These are phyloP conservation scores for Charanyca ferruginea DNA, from an alignment of 2,888 invertebrate genomes.

Conservation along the genomic window DNA sequence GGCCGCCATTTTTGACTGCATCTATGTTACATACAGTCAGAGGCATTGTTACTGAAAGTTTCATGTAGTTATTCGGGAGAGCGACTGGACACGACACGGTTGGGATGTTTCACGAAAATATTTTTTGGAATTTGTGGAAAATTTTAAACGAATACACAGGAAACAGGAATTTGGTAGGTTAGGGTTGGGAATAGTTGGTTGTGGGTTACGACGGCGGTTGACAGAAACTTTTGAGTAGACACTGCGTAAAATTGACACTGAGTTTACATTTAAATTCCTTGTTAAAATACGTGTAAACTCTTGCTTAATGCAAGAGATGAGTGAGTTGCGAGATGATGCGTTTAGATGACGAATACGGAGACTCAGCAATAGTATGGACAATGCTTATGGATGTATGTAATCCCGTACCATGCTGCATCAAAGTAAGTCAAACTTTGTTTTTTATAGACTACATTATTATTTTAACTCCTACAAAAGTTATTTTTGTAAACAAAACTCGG, in stretches of 20 bases:
- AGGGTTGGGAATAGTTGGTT: slow-evolving; percentile 20
- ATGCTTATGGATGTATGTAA: too few species aligned
- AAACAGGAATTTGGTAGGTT: slow-evolving; percentile 22
- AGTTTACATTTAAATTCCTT: background rate
- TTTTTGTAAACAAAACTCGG: too few species aligned
- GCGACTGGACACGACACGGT: slow-evolving; percentile 35
- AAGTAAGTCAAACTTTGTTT: too few species aligned
- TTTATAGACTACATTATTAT: too few species aligned
- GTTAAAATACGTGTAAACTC: too few species aligned
- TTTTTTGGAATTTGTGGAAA: slow-evolving; percentile 40
- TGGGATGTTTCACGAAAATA: slow-evolving; percentile 25
- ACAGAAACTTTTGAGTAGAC: background rate
- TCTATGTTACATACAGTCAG: slow-evolving; percentile 30
- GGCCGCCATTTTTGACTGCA: slow-evolving; percentile 51
- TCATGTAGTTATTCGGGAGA: slow-evolving; percentile 40
- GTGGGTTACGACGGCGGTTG: background rate
- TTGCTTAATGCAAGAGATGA: too few species aligned
- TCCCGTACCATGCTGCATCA: too few species aligned
- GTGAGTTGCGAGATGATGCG: too few species aligned
- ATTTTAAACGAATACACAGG: slow-evolving; percentile 36
- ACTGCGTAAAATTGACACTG: slow-evolving; percentile 8
- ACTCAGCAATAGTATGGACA: too few species aligned
- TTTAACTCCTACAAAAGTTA: too few species aligned
- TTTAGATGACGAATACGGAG: too few species aligned
- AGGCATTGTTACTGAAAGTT: slow-evolving; percentile 45